Evolutionary conservation across 2,113 vertebrate genomes (phyloP).

Genomic region (Alosa alosa): DNA sequence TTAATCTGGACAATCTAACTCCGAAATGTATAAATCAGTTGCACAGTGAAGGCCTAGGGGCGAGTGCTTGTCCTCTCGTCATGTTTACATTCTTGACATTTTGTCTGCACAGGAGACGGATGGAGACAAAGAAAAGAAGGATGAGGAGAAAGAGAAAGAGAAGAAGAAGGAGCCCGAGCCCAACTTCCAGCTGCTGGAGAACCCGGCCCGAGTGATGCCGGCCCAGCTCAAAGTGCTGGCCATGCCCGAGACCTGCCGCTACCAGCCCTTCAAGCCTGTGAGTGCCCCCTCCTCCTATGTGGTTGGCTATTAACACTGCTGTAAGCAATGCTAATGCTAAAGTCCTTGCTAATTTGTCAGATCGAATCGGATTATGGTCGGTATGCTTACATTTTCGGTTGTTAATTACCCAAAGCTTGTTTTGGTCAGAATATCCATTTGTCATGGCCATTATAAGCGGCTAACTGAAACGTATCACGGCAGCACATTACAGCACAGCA

Average conservation of each 20-base stretch:
- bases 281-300: background rate
- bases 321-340: no score
- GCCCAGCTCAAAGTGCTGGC: conserved; percentile 95
- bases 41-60: background rate
- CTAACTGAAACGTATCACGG: background rate
- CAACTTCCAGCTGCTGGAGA: conserved; percentile 92
- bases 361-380: background rate
- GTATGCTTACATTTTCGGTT: background rate
- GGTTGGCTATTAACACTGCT: background rate
- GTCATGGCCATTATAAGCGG: background rate
- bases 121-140: conserved; percentile 85
- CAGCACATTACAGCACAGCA: background rate
- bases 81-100: background rate
- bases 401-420: background rate
- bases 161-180: conserved; percentile 98
- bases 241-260: conserved; percentile 92
- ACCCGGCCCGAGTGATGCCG: conserved; percentile 94
- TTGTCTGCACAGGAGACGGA: conserved; percentile 85
- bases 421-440: background rate
- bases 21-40: background rate
- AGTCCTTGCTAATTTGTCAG: no score
- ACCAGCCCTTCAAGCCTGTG: conserved; percentile 93
- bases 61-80: background rate
- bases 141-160: conserved; percentile 83
- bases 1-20: no score